A percentile compares a stretch with the other conserved stretches of the same genome.
These are phyloP conservation scores for Oxycera nigricornis DNA, from an alignment of 2,888 invertebrate genomes.

Conservation along the genomic window DNA sequence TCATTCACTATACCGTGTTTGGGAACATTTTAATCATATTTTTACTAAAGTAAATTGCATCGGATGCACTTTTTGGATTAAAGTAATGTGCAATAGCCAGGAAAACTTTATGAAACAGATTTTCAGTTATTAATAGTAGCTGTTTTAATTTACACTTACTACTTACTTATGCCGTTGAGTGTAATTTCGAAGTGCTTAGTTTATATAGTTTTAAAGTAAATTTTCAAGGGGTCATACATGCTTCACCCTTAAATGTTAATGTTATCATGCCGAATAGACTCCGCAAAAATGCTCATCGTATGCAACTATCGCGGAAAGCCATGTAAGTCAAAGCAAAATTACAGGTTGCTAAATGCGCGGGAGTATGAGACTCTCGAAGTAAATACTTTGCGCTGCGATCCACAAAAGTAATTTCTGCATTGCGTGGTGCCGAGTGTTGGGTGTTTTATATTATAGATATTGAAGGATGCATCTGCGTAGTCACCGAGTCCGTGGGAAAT, in stretches of 20 bases:
- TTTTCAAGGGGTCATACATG: too few species aligned
- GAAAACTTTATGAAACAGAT: too few species aligned
- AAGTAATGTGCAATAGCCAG: neutral
- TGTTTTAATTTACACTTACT: too few species aligned
- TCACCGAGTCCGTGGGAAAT: constrained; percentile 65
- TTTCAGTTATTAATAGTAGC: too few species aligned
- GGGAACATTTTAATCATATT: constrained; percentile 4
- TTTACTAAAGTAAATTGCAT: constrained; percentile 16
- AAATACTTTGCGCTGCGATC: constrained; percentile 9
- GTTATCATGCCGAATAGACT: neutral
- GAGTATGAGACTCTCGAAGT: constrained; percentile 41
- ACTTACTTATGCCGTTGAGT: too few species aligned
- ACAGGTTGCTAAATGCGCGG: constrained; percentile 46
- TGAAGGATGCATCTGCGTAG: constrained; percentile 28
- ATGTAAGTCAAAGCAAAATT: constrained; percentile 41
- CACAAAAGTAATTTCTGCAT: constrained; percentile 34
- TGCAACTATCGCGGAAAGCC: constrained; percentile 19
- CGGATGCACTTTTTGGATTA: neutral
- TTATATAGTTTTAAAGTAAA: too few species aligned
- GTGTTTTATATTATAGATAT: constrained; percentile 22
- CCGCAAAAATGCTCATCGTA: constrained; percentile 20
- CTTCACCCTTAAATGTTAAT: constrained; percentile 7
- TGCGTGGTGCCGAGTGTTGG: constrained; percentile 35
- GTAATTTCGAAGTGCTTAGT: too few species aligned
- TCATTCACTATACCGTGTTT: neutral